Evolutionary conservation across 2,113 vertebrate species (phyloP).

Genomic region (Mastomys natalensis): DNA sequence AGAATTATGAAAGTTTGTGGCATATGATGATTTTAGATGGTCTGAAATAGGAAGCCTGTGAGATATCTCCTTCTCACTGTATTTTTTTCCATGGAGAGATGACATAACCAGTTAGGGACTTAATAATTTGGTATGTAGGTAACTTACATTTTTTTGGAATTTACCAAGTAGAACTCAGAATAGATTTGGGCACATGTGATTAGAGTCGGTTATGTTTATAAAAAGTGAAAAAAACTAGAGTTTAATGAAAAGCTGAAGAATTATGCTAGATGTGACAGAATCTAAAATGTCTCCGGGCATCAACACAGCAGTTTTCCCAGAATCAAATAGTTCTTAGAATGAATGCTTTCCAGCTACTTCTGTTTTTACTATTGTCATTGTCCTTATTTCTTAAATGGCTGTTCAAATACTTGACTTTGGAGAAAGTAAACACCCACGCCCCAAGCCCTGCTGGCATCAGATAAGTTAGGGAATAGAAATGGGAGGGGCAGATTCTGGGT

Average conservation of each 20-base stretch:
- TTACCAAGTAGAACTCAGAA: conserved; percentile 18
- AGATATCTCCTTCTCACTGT: neutral
- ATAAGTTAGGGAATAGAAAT: neutral
- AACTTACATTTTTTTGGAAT: conserved; percentile 42
- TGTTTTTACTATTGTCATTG: neutral
- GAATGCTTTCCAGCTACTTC: conserved; percentile 26
- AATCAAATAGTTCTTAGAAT: neutral
- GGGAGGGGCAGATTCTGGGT: neutral
- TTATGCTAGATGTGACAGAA: conserved; percentile 29
- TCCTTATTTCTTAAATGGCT: neutral
- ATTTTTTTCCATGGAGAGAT: conserved; percentile 22
- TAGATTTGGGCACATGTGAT: neutral
- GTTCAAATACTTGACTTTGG: conserved; percentile 1
- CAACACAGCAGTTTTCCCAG: neutral
- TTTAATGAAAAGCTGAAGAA: conserved; percentile 12
- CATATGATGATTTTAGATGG: neutral
- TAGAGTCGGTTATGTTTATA: neutral
- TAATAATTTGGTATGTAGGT: conserved; percentile 13
- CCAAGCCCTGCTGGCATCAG: neutral
- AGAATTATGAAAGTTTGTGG: conserved; percentile 7
- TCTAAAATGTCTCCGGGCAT: neutral
- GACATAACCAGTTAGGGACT: neutral
- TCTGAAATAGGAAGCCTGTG: neutral
- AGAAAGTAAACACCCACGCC: neutral
- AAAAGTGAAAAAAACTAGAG: conserved; percentile 11